phyloP scores from a whole-genome alignment of 2,888 invertebrate genomes.

The Smittia sp. region DNA sequence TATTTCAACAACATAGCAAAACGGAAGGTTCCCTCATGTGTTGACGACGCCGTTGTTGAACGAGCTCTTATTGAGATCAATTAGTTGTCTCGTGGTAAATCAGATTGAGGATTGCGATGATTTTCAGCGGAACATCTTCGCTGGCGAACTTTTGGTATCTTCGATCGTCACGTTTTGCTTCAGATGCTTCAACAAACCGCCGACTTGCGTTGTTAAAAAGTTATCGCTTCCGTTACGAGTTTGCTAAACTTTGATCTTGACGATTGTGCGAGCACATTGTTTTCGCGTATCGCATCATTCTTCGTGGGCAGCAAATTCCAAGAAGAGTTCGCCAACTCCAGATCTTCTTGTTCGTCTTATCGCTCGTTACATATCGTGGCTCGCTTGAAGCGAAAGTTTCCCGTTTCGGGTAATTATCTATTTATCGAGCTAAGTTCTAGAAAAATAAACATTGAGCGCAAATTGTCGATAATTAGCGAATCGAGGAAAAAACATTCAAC shows the following conservation, averaged over 20 bases:
- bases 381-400: background rate
- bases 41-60: too few relatives aligned
- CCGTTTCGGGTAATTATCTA: constrained; percentile 15
- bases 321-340: background rate
- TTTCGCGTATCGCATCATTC: background rate
- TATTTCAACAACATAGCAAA: too few relatives aligned
- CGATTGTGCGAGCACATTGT: background rate
- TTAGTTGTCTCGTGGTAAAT: too few relatives aligned
- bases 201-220: background rate
- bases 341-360: background rate
- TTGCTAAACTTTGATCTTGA: background rate
- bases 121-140: too few relatives aligned
- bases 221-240: background rate
- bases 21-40: too few relatives aligned
- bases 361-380: background rate
- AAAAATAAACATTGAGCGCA: constrained; percentile 14
- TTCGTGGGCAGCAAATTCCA: constrained; percentile 9
- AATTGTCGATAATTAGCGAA: constrained; percentile 16
- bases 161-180: too few relatives aligned
- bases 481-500: background rate
- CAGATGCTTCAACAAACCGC: background rate
- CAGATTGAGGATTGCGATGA: too few relatives aligned
- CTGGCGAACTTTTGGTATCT: too few relatives aligned
- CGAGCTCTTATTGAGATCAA: too few relatives aligned
- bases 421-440: constrained; percentile 16